Percentiles rank a stretch among this genome's conserved stretches.
Evolutionary conservation across 2,113 vertebrate genomes (phyloP).

Genomic region (Penelope pileata): DNA sequence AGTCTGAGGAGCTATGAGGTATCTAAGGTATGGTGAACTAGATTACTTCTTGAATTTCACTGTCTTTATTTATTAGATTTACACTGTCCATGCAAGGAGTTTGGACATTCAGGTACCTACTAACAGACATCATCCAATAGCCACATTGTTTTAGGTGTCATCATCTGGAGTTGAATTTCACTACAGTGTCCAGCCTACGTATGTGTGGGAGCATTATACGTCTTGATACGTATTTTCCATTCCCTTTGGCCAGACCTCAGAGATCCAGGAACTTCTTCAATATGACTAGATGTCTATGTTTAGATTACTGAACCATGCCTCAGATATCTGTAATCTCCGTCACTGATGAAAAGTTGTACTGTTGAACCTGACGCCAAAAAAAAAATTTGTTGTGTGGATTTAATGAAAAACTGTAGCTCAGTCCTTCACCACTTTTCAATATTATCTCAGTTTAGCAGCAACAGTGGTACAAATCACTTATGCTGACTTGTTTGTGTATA

Average conservation of each 20-base stretch:
- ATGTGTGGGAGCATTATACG: background rate
- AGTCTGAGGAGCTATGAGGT: background rate
- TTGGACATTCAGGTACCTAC: background rate
- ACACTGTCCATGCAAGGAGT: background rate
- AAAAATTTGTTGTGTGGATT: background rate
- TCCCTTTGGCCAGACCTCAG: background rate
- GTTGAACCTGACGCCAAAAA: background rate
- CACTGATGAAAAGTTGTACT: background rate
- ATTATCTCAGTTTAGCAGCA: background rate
- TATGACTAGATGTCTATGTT: background rate
- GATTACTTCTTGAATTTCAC: background rate
- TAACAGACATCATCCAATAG: background rate
- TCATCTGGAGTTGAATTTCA: background rate
- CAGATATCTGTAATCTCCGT: background rate
- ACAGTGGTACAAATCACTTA: background rate
- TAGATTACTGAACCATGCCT: background rate
- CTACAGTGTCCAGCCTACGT: background rate
- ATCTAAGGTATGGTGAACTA: background rate
- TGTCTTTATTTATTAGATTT: background rate
- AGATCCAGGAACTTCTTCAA: background rate
- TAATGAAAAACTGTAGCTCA: background rate
- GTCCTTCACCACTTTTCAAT: background rate
- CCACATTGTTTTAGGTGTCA: background rate
- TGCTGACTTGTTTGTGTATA: rapidly evolving
- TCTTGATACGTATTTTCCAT: background rate